Evolutionary conservation across 1,140 invertebrate genomes (phyloP), one percentile per base, ranked within the genome.

Genomic region (Ceratina australensis): DNA sequence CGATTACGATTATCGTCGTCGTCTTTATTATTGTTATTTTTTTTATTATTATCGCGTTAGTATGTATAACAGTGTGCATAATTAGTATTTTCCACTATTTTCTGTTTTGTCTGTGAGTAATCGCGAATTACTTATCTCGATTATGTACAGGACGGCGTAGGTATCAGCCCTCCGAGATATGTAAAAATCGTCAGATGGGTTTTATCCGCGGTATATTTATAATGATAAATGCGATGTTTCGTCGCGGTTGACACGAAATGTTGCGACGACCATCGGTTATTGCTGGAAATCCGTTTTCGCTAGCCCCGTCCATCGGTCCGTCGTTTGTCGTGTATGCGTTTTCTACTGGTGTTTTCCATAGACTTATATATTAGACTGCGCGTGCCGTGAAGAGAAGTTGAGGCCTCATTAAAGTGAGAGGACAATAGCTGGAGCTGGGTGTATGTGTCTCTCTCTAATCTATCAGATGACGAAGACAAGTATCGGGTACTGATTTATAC

Each of bases 311-410:
- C 33, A 10, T 42, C 33, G 33, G 33, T 42, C 33, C 10, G 33
- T 42, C 33, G 33, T 42, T 42, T 90, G 87, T 90, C 90, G 88
- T 87, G 87, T 91, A 91, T 87, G 90, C 90, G 86, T 92, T 92
- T 91, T 92, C 83, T 91, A 91, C 90, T 88, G 84, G 89, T 42
- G 33, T 42, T 42, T 42, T 42, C 33, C 33, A 42, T 42, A 42
- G 33, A 42, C 33, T 42, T 42, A 42, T 42, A 42, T 42, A 42
- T 10, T 42, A 42, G 33, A 42, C 33, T 42, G 33, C 33, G 33
- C 33, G 33, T 42, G 33, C 5, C 33, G 2, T 42, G 33, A 42
- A n/a, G 33, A 42, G 33, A 42, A 42, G 33, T 42, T 42, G 3
- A 42, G 10, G 33, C 5, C 33, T 42, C 8, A 42, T 10, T 33